These are phyloP conservation scores for Cheilinus undulatus DNA, from an alignment of 2,113 vertebrate genomes.

Conservation along the genomic window DNA sequence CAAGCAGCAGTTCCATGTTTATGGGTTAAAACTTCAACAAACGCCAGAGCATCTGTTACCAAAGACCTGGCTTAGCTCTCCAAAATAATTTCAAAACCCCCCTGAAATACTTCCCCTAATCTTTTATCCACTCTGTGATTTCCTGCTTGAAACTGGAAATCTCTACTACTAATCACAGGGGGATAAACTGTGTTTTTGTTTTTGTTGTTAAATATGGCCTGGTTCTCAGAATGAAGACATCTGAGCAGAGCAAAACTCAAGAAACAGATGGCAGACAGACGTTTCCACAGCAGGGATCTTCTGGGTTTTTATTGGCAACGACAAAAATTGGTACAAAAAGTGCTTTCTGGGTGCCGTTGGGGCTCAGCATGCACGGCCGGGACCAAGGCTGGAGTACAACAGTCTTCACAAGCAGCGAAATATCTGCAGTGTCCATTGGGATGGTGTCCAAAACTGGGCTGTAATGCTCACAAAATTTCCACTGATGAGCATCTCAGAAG, in stretches of 20 bases:
- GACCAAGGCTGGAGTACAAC: constrained; percentile 32
- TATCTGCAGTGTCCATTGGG: neutral
- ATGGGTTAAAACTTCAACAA: neutral
- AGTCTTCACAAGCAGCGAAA: neutral
- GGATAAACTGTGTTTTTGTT: constrained; percentile 8
- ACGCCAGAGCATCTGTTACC: constrained; percentile 36
- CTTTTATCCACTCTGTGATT: constrained; percentile 44
- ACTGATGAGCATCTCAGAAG: neutral
- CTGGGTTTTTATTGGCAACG: constrained; percentile 75
- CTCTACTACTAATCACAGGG: constrained; percentile 3
- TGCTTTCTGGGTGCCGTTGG: constrained; percentile 43
- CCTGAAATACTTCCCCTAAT: constrained; percentile 36
- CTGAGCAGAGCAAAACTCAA: constrained; percentile 6
- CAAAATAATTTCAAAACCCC: constrained; percentile 4
- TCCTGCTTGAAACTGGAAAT: constrained; percentile 28
- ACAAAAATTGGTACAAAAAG: constrained; percentile 78
- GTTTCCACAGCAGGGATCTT: constrained; percentile 42
- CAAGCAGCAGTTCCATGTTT: constrained; percentile 10
- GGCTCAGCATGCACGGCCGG: constrained; percentile 36
- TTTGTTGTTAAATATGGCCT: constrained; percentile 5
- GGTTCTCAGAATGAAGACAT: constrained; percentile 37
- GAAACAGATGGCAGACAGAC: constrained; percentile 60
- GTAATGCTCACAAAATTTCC: neutral
- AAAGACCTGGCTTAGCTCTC: constrained; percentile 8
- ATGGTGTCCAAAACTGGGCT: neutral